phyloP scores from a whole-genome alignment of 1,140 invertebrate genomes.

The Anadara kagoshimensis region DNA sequence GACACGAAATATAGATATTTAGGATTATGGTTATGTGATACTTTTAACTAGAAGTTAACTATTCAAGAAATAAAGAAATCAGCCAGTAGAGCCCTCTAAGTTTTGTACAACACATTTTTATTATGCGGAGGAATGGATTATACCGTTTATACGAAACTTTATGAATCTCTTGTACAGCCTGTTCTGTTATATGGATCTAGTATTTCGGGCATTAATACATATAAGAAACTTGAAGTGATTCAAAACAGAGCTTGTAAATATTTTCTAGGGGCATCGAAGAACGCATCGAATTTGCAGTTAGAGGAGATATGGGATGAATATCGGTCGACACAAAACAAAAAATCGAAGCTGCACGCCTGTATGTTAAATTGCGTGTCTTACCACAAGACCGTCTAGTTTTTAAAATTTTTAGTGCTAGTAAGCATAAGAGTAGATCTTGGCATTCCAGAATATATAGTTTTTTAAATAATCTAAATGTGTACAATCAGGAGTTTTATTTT shows the following conservation, averaged over 20 bases:
- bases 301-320: slow-evolving; percentile 10
- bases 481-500: too few relatives aligned
- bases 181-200: slow-evolving; percentile 23
- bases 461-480: too few relatives aligned
- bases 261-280: slow-evolving; percentile 3
- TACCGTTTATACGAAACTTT: slow-evolving; percentile 6
- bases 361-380: too few relatives aligned
- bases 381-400: too few relatives aligned
- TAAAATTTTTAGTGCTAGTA: too few relatives aligned
- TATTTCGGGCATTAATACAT: slow-evolving; percentile 7
- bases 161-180: slow-evolving; percentile 13
- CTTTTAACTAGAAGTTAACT: not conserved
- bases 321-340: too few relatives aligned
- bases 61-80: slow-evolving; percentile 7
- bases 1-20: slow-evolving; percentile 6
- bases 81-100: slow-evolving; percentile 9
- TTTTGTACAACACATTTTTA: slow-evolving; percentile 11
- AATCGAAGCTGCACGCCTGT: too few relatives aligned
- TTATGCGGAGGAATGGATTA: slow-evolving; percentile 8
- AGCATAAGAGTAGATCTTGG: too few relatives aligned
- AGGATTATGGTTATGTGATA: slow-evolving; percentile 6
- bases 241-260: slow-evolving; percentile 18
- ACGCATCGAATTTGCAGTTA: slow-evolving; percentile 1
- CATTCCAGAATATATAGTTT: too few relatives aligned
- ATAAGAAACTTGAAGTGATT: slow-evolving; percentile 4